Conservation (phyloP, 2,113 vertebrate species). For the Caracal caracal region DNA sequence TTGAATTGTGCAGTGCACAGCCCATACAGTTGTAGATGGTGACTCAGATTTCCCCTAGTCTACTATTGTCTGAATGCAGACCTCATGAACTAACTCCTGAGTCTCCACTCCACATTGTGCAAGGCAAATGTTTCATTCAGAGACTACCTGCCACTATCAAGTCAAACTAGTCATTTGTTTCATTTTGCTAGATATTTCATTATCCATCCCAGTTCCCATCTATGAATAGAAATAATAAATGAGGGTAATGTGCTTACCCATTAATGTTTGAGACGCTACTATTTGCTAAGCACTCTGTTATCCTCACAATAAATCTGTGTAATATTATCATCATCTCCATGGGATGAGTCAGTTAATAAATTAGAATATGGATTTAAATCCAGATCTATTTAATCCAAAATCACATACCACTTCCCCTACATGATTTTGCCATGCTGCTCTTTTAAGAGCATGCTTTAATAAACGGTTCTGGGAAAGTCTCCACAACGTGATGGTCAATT, state of each 20-base stretch:
- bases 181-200: not conserved
- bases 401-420: not conserved
- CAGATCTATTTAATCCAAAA: not conserved
- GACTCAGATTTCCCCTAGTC: not conserved
- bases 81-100: not conserved
- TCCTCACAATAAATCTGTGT: not conserved
- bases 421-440: not conserved
- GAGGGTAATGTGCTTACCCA: not conserved
- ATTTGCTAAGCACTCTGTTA: not conserved
- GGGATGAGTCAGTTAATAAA: not conserved
- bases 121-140: not conserved
- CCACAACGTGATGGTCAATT: not conserved
- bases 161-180: not conserved
- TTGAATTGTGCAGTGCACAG: not conserved
- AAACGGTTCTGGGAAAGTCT: not conserved
- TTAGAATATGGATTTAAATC: constrained; percentile 11
- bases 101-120: not conserved
- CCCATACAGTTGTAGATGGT: not conserved
- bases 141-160: not conserved
- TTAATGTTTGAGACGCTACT: constrained; percentile 7
- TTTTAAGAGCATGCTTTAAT: not conserved
- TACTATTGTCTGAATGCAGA: not conserved
- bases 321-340: not conserved
- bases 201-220: not conserved
- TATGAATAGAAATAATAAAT: not conserved